phyloP scores from a whole-genome alignment of 2,888 invertebrate species.

The Pachydiplax longipennis region DNA sequence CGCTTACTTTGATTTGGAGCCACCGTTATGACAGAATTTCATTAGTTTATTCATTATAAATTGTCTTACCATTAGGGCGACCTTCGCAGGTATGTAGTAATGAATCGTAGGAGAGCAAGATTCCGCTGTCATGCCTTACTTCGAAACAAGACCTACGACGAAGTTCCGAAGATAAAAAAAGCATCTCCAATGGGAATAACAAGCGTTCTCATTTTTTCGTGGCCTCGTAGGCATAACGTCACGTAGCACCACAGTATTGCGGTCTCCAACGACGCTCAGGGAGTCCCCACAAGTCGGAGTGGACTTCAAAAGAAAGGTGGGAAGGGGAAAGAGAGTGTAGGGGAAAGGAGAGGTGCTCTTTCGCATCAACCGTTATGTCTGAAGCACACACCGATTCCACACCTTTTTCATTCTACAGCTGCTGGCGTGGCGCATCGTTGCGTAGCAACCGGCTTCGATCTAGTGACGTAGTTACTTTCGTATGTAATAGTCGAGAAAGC shows the following conservation, averaged over 20 bases:
- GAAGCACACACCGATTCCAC: constrained; percentile 23
- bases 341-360: neutral
- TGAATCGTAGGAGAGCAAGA: too few species aligned
- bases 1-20: too few species aligned
- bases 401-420: neutral
- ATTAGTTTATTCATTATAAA: too few species aligned
- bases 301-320: neutral
- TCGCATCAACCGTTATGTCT: constrained; percentile 15
- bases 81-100: too few species aligned
- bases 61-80: too few species aligned
- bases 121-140: neutral
- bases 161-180: neutral
- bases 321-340: neutral
- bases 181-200: neutral
- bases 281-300: neutral
- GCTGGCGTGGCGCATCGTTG: constrained; percentile 34
- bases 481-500: neutral
- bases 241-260: neutral
- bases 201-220: neutral
- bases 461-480: neutral
- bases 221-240: neutral
- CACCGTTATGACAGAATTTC: too few species aligned
- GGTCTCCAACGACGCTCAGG: neutral
- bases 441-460: neutral
- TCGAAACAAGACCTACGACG: neutral